These are phyloP conservation scores for Panulirus ornatus DNA, from an alignment of 1,140 invertebrate genomes.

Conservation along the genomic window DNA sequence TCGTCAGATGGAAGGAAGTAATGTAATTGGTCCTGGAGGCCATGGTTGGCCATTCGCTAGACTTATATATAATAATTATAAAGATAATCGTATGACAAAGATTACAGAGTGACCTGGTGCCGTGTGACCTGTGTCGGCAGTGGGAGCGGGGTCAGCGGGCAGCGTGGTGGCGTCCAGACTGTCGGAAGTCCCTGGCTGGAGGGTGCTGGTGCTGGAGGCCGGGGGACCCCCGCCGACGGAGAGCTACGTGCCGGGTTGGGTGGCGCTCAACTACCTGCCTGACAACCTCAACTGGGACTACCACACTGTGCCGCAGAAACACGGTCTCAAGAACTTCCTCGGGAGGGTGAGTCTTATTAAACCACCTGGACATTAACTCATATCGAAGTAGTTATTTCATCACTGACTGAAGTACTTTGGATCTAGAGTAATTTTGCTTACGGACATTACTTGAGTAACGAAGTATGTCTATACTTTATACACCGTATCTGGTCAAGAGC, in stretches of 20 bases:
- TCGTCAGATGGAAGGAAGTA: too few relatives aligned
- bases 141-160: slow-evolving; percentile 76
- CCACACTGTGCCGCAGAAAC: slow-evolving; percentile 16
- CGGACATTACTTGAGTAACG: too few relatives aligned
- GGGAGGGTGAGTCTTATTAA: neutral
- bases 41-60: too few relatives aligned
- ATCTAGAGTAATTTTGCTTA: too few relatives aligned
- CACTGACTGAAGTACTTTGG: too few relatives aligned
- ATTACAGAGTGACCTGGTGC: too few relatives aligned
- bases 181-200: slow-evolving; percentile 73
- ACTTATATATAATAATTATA: too few relatives aligned
- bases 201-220: slow-evolving; percentile 77
- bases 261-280: slow-evolving; percentile 10
- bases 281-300: slow-evolving; percentile 24
- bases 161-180: slow-evolving; percentile 76
- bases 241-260: slow-evolving; percentile 67
- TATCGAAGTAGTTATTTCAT: too few relatives aligned
- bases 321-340: slow-evolving; percentile 29
- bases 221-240: slow-evolving; percentile 70
- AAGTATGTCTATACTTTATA: too few relatives aligned
- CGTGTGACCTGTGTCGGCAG: slow-evolving; percentile 11
- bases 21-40: too few relatives aligned
- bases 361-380: neutral
- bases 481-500: too few relatives aligned
- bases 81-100: too few relatives aligned